Evolutionary conservation across 37 sponge, comb jelly and placozoan genomes (phyloP).

Genomic region (Ianthella basta): DNA sequence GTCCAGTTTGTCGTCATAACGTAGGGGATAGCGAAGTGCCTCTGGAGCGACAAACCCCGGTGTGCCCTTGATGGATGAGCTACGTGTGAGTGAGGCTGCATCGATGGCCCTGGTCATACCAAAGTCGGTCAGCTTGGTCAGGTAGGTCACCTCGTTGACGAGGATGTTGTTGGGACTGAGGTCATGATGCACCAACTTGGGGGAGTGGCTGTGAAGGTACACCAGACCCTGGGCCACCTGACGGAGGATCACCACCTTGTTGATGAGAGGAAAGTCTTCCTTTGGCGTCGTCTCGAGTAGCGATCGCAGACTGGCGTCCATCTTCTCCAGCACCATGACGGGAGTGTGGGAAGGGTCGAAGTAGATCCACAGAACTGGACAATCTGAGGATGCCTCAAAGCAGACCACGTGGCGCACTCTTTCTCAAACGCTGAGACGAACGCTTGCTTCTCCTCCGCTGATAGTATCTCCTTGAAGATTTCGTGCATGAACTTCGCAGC

Average conservation of each 20-base stretch:
- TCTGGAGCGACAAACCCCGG: background rate
- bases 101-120: conserved; percentile 7
- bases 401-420: background rate
- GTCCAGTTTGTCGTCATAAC: background rate
- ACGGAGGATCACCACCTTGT: background rate
- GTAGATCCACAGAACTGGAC: background rate
- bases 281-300: background rate
- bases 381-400: background rate
- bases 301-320: background rate
- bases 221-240: background rate
- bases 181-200: background rate
- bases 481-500: conserved; percentile 6
- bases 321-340: conserved; percentile 1
- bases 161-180: background rate
- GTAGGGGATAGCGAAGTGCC: background rate
- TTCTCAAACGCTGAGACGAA: background rate
- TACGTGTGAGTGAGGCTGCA: background rate
- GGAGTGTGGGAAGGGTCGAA: background rate
- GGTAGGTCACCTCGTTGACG: background rate
- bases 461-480: background rate
- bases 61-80: background rate
- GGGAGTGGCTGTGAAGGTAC: background rate
- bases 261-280: background rate
- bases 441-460: background rate
- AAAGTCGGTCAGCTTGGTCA: background rate